phyloP scores from a whole-genome alignment of 2,888 invertebrate species.

The Blastobasis lacticolella region DNA sequence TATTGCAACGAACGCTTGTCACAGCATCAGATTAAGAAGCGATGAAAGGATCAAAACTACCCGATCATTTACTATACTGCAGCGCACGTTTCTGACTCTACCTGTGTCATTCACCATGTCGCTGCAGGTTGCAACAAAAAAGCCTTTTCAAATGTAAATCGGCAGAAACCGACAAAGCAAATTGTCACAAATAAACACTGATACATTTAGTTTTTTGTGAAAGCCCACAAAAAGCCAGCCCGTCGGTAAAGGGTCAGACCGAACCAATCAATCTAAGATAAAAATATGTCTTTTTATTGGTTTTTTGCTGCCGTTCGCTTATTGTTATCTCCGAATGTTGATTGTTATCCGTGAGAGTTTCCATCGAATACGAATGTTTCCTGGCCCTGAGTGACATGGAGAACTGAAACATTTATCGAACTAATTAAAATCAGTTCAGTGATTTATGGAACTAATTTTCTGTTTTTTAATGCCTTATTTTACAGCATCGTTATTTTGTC shows the following conservation, averaged over 20 bases:
- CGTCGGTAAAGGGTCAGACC: constrained; percentile 65
- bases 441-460: too few species aligned
- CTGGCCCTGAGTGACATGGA: constrained; percentile 7
- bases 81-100: constrained; percentile 38
- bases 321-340: constrained; percentile 44
- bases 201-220: constrained; percentile 65
- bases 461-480: too few species aligned
- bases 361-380: constrained; percentile 43
- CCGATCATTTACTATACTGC: constrained; percentile 14
- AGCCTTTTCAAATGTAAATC: constrained; percentile 70
- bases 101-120: constrained; percentile 69
- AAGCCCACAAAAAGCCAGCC: constrained; percentile 58
- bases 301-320: constrained; percentile 36
- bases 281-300: constrained; percentile 53
- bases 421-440: too few species aligned
- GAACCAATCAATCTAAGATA: constrained; percentile 71
- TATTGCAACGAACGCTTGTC: too few species aligned
- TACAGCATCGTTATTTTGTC: too few species aligned
- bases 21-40: constrained; percentile 12
- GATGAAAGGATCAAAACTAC: constrained; percentile 33
- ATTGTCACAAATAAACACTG: constrained; percentile 75
- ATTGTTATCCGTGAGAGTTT: constrained; percentile 58
- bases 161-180: constrained; percentile 71
- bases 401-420: too few species aligned
- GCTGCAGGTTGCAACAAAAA: constrained; percentile 66